Base-by-base conservation (phyloP, 1,140 invertebrate genomes). In the Phocides pigmalion region DNA sequence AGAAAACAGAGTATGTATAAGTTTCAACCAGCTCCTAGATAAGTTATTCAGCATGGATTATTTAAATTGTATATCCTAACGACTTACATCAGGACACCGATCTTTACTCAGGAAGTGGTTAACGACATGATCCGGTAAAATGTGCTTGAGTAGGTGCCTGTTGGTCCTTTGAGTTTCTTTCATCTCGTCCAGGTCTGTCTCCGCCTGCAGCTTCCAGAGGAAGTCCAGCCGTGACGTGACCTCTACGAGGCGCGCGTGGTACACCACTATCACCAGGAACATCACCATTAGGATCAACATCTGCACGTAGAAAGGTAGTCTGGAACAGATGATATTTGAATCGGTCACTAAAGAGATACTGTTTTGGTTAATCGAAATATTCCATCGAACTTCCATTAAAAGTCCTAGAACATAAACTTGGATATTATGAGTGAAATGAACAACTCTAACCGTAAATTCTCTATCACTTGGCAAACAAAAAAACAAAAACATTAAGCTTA, bases 101-200 rank as follows among this genome's bases (percentile, higher is more conserved):
- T 94, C 94, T 78, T 96, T 93, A 88, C 95, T 92, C n/a, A 94
- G 92, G 22, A 99, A 94, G 91, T 99, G 99, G 84, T 99, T 98
- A 67, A 98, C 98, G 5, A 99, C 98, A 85, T 99, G 98, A 87
- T 98, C 97, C 0, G 99, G 99, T 14, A 99, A 91, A 77, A 99
- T 99, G 81, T 99, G 99, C 76, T 97, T 96, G 39, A 97, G 85
- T 0, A 98, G 91, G 74, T 97, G 96, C 66, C 95, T 94, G 78
- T 98, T 98, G 70, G 97, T 97, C 64, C 96, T 94, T 42, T 96
- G 93, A 3, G 96, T 96, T 73, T 97, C 97, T 64, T 95, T 94
- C 96, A 99, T 98, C 77, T 98, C 97, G n/a, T 94, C 94, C 15
- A 98, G 93, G 82, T 99, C 98, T 44, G 95, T 94, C 85, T 98